Percentiles rank a stretch among this genome's conserved stretches.
These are phyloP conservation scores for Uria lomvia DNA, from an alignment of 2,113 vertebrate genomes.

Conservation along the genomic window DNA sequence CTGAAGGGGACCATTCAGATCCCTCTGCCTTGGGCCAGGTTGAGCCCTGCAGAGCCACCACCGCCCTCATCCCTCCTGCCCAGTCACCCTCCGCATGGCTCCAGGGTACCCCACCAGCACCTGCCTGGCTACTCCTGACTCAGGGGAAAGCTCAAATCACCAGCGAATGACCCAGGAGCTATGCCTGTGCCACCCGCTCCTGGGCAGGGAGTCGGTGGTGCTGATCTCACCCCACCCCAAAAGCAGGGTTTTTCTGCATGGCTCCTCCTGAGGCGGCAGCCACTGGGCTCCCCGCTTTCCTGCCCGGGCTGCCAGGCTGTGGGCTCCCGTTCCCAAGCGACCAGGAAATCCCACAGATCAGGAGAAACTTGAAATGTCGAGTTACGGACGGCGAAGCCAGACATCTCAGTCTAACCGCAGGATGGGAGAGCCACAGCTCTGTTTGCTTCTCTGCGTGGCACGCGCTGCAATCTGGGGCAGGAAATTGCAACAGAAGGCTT, in stretches of 20 bases:
- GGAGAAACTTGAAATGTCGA: rapidly evolving
- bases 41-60: not conserved
- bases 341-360: not conserved
- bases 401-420: rapidly evolving
- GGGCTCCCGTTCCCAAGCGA: rapidly evolving
- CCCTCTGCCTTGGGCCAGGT: not conserved
- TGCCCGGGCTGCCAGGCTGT: not conserved
- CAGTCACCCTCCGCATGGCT: rapidly evolving
- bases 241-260: not conserved
- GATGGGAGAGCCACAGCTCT: not conserved
- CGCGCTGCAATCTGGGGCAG: not conserved
- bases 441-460: not conserved
- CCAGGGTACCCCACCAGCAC: not conserved
- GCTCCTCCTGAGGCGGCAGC: not conserved
- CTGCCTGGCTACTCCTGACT: rapidly evolving
- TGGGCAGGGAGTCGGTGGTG: rapidly evolving
- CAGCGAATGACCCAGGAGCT: not conserved
- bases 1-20: not conserved
- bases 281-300: not conserved
- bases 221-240: not conserved
- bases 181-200: not conserved
- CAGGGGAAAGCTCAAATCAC: not conserved
- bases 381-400: rapidly evolving
- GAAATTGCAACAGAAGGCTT: conserved; percentile 43
- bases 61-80: not conserved